phyloP scores from a whole-genome alignment of 2,888 invertebrate species.

The Dinocampus coccinellae region DNA sequence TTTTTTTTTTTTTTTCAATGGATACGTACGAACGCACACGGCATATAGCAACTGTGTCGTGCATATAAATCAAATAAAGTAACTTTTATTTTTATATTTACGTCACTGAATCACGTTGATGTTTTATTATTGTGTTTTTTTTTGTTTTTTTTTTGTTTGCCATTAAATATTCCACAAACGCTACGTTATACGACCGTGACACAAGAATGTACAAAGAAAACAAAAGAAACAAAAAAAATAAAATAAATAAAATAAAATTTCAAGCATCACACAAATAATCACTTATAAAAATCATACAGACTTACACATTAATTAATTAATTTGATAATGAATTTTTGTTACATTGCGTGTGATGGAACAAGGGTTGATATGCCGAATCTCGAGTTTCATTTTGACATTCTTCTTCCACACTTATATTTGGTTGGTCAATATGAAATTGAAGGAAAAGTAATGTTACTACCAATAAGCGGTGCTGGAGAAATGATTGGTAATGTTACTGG shows the following conservation, averaged over 20 bases:
- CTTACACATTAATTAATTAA: slow-evolving; percentile 45
- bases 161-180: slow-evolving; percentile 18
- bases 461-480: slow-evolving; percentile 74
- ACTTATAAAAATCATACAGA: neutral
- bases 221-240: neutral
- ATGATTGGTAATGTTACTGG: slow-evolving; percentile 75
- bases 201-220: neutral
- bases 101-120: neutral
- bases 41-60: neutral
- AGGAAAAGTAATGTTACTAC: slow-evolving; percentile 72
- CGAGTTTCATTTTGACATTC: slow-evolving; percentile 70
- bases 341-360: slow-evolving; percentile 18
- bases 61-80: neutral
- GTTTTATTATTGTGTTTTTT: neutral
- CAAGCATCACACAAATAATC: neutral
- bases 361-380: slow-evolving; percentile 72
- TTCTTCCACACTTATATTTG: slow-evolving; percentile 72
- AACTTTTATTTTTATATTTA: neutral
- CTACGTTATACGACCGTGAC: neutral
- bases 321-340: neutral
- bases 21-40: neutral
- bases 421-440: slow-evolving; percentile 75
- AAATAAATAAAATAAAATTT: no score
- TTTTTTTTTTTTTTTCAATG: no score
- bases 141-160: neutral